Evolutionary conservation across 2,888 invertebrate species (phyloP), one percentile per base, ranked within the genome.

Genomic region (Pterostichus niger): DNA sequence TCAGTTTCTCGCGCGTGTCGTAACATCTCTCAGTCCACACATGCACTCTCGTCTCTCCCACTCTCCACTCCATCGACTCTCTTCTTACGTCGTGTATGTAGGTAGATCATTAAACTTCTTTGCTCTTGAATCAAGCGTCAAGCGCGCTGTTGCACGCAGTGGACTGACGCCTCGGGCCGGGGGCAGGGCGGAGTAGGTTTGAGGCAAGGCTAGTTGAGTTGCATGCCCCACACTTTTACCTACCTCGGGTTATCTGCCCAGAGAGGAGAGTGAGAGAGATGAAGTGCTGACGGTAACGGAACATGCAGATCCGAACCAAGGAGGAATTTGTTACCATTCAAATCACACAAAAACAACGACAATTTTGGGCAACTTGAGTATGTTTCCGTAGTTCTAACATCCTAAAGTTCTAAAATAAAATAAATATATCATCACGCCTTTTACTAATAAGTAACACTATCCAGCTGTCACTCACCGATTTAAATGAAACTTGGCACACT

Each of bases 21-120:
- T 17, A 56, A 56, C 56, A 56, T 15, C 56, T 40, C 40, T 9
- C 40, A 6, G 40, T 40, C 40, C 56, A 17, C 56, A 56, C 56
- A 24, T 56, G 33, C 64, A 64, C 35, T 64, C 64, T 35, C 64
- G 5, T 64, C 31, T 35, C 31, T 75, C 6, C 46, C 15, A 24
- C 24, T 24, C 24, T 24, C 24, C 24, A 3, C 24, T 24, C 24
- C 24, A 24, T 24, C 24, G 2, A 24, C 24, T 24, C 24, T 24
- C 24, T 24, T 73, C 44, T 6, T 31, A n/a, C 11, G 46, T 44
- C 52, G 80, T 71, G 52, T 68, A 82, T 76, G 76, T 77, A 64
- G 76, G 77, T 77, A 83, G 83, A 77, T 83, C 77, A 77, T 76
- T 83, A 76, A 83, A 77, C 77, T 64, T 35, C 61, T 35, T 83